Base-by-base conservation (phyloP, 2,797 vertebrate species). In the Orientallactaga sibirica region DNA sequence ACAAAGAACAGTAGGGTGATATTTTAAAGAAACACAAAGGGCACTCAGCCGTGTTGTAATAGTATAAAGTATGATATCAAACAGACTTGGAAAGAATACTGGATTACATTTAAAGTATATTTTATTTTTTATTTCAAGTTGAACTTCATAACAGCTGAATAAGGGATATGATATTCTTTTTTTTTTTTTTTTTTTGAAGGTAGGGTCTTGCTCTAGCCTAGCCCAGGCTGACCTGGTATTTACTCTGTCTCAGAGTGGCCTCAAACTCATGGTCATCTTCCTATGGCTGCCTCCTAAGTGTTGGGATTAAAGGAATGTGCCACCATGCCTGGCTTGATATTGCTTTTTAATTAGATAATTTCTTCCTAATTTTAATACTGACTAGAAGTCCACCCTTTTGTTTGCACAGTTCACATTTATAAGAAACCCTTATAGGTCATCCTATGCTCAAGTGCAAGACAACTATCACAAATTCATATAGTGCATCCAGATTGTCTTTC, bases 301-400 rank as follows among this genome's bases (percentile, higher is more conserved):
- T 10, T 48, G 48, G 48, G 48, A 48, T 48, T 48, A 48, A 48
- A 48, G 8, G 48, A 7, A 48, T 48, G 6, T 48, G 48, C 48
- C 48, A 48, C 48, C 48, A 48, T 48, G 48, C 48, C 7, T 48
- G 2, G 48, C 48, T 48, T 91, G 27, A 68, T 92, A 96, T 75
- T 96, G 79, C 82, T 88, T 94, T 96, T 97, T 94, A 94, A 94
- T 90, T 86, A 96, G 71, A 77, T 84, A 88, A 96, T 94, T 94
- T 81, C 79, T 89, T 92, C 73, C 48, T 78, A 93, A 92, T 96
- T 95, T 96, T 93, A 78, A 94, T 66, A 91, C 37, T 78, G 61
- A 88, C 29, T 52, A 78, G 92, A 93, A 85, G 73, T 96, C 85
- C 86, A 20, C 24, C 84, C n/a, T 88, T 93, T 78, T 27, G 22